These are phyloP conservation scores for Teleopsis dalmanni DNA, from an alignment of 1,140 invertebrate species.

Conservation along the genomic window DNA sequence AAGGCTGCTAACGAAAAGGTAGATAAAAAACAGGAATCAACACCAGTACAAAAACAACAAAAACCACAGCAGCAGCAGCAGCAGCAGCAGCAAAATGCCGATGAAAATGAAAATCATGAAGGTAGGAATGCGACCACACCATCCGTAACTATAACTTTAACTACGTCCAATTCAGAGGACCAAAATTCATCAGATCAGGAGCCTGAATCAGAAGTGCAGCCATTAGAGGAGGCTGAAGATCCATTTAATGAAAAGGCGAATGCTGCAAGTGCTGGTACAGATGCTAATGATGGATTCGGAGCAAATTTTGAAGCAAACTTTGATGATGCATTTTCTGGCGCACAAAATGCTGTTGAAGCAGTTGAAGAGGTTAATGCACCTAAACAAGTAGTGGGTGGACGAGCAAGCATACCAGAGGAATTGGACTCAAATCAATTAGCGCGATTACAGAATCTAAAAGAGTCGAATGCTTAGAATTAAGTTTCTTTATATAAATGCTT, in stretches of 20 bases:
- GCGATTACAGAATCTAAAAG: slow-evolving; percentile 74
- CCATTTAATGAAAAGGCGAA: slow-evolving; percentile 34
- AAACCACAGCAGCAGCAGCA: slow-evolving; percentile 10
- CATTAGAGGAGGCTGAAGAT: slow-evolving; percentile 32
- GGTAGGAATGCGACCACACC: slow-evolving; percentile 6
- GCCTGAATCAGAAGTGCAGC: slow-evolving; percentile 28
- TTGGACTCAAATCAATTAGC: slow-evolving; percentile 76
- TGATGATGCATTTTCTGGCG: slow-evolving; percentile 39
- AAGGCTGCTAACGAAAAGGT: slow-evolving; percentile 11
- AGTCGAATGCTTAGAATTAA: slow-evolving; percentile 81
- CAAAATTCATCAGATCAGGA: slow-evolving; percentile 25
- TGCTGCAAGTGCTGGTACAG: slow-evolving; percentile 14
- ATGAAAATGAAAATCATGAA: slow-evolving; percentile 23
- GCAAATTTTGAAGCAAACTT: slow-evolving; percentile 40
- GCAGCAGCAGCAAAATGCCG: slow-evolving; percentile 22
- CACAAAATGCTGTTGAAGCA: slow-evolving; percentile 15
- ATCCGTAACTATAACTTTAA: slow-evolving; percentile 5
- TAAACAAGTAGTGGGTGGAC: slow-evolving; percentile 60
- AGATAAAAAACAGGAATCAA: neutral
- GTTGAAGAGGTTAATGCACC: slow-evolving; percentile 46
- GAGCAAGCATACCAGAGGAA: slow-evolving; percentile 75
- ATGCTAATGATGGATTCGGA: slow-evolving; percentile 28
- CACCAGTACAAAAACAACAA: slow-evolving; percentile 14
- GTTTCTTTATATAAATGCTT: no score
- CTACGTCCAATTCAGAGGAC: slow-evolving; percentile 26